These are phyloP conservation scores for Geopemphigus sp. DNA, from an alignment of 1,140 invertebrate species.

Conservation along the genomic window DNA sequence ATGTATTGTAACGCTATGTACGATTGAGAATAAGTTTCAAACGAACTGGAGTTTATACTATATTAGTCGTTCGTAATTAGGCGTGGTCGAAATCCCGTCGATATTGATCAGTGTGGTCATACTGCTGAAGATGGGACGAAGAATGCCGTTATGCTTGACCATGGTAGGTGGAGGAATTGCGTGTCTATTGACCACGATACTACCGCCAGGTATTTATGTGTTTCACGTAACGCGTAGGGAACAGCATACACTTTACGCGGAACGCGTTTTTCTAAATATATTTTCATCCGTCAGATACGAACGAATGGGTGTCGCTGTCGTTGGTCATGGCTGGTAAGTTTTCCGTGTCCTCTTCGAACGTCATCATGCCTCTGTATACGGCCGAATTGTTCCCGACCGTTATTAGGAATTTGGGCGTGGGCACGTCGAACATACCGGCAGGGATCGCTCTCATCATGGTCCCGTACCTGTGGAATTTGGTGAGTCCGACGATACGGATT, in stretches of 20 bases:
- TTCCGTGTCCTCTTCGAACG: constrained; percentile 68
- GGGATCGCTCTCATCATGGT: constrained; percentile 68
- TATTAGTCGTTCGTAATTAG: constrained; percentile 55
- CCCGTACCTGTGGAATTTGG: constrained; percentile 71
- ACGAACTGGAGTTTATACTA: not conserved
- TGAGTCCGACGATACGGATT: no score
- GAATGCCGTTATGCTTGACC: constrained; percentile 66
- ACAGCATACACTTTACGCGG: no score
- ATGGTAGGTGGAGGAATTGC: constrained; percentile 65
- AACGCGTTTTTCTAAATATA: no score
- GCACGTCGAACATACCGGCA: constrained; percentile 68
- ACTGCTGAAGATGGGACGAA: constrained; percentile 66
- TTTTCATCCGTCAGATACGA: constrained; percentile 53
- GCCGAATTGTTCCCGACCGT: constrained; percentile 72
- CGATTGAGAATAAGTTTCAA: not conserved
- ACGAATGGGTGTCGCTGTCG: constrained; percentile 63
- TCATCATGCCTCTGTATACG: constrained; percentile 70
- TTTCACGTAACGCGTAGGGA: no score
- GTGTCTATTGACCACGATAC: constrained; percentile 65
- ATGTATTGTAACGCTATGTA: not conserved
- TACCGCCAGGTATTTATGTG: constrained; percentile 64
- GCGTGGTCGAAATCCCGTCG: constrained; percentile 69
- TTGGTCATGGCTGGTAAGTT: constrained; percentile 70
- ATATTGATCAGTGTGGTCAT: constrained; percentile 70
- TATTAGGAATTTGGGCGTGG: constrained; percentile 71